These are phyloP conservation scores for Cheirogaleus major DNA, from an alignment of 2,797 vertebrate species.

Conservation along the genomic window DNA sequence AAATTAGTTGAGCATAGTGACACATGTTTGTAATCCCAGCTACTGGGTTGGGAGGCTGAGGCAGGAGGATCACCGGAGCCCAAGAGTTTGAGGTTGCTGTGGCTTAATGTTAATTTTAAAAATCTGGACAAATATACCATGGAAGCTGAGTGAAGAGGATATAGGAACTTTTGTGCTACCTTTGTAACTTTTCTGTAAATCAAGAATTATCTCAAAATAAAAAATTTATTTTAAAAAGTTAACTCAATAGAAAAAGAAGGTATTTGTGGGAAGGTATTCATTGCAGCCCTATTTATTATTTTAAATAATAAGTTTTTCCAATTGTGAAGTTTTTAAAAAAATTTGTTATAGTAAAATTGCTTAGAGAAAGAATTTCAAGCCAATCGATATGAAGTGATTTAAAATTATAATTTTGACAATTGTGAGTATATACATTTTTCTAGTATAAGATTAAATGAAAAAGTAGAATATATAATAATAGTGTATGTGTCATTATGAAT, in stretches of 20 bases:
- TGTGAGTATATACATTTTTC: background rate
- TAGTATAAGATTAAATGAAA: constrained; percentile 21
- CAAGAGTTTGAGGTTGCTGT: background rate
- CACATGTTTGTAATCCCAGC: too few species aligned
- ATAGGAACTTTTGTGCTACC: background rate
- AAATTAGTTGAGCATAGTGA: too few species aligned
- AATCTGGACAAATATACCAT: background rate
- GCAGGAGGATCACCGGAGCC: too few species aligned
- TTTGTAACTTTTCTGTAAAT: background rate
- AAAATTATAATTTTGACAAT: background rate
- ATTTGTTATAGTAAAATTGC: background rate
- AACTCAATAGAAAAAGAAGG: background rate
- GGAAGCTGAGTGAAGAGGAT: background rate
- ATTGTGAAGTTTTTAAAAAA: background rate
- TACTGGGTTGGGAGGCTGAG: too few species aligned
- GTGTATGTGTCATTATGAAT: background rate
- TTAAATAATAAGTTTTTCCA: background rate
- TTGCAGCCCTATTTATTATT: background rate
- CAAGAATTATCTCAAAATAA: background rate
- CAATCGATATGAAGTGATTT: background rate
- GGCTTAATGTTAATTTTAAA: background rate
- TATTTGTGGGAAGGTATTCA: background rate
- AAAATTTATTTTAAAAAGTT: background rate
- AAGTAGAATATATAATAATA: background rate
- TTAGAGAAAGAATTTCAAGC: background rate